Evolutionary conservation across 1,140 invertebrate species (phyloP).

Genomic region (Oncopeltus fasciatus): DNA sequence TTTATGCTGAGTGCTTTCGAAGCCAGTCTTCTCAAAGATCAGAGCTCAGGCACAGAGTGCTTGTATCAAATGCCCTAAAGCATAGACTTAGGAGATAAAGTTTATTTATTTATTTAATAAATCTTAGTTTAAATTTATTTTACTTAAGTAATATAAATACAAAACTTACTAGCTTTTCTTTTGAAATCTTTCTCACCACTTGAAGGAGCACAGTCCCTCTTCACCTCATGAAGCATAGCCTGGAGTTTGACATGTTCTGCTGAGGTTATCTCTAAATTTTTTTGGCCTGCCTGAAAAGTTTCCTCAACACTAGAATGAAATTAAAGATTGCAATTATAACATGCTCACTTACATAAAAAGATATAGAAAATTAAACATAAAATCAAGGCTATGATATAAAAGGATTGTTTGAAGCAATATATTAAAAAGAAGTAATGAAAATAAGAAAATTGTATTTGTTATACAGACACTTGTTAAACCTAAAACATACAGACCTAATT

Average conservation of each 20-base stretch:
- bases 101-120: too few relatives aligned
- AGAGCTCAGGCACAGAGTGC: too few relatives aligned
- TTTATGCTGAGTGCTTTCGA: too few relatives aligned
- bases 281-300: constrained; percentile 30
- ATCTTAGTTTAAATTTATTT: too few relatives aligned
- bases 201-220: not conserved
- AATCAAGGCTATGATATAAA: not conserved
- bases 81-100: too few relatives aligned
- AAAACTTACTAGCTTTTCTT: not conserved
- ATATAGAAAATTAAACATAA: not conserved
- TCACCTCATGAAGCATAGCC: constrained; percentile 44
- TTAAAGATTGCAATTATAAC: constrained; percentile 7
- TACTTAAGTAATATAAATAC: not conserved
- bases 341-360: not conserved
- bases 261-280: constrained; percentile 46
- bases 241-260: constrained; percentile 55
- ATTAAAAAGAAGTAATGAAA: too few relatives aligned
- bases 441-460: constrained; percentile 3
- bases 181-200: not conserved
- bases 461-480: not conserved
- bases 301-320: constrained; percentile 38
- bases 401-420: not conserved
- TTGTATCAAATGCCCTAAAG: too few relatives aligned
- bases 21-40: too few relatives aligned
- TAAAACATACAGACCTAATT: constrained; percentile 37